Base-by-base conservation (phyloP, 2,113 vertebrate species). In the Climacteris rufus region DNA sequence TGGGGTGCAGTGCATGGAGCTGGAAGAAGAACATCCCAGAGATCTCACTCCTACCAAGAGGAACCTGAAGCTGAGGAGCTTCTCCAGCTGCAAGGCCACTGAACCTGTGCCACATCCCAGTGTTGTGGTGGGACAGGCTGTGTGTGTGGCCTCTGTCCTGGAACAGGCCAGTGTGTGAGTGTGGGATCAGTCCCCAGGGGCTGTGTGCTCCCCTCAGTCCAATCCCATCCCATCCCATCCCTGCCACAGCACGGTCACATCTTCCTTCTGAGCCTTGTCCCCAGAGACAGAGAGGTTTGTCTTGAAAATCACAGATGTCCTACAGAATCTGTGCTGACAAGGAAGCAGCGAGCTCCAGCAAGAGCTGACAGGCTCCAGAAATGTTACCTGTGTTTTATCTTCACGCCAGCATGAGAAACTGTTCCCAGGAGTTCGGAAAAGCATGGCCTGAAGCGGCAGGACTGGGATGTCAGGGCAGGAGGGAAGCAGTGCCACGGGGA, bases 401-500 rank as follows among this genome's bases (percentile, higher is more conserved):
- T 60, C 25, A 44, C 0, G 5, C 53, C 59, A 65, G 50, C 4
- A 0, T 50, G 40, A 59, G 60, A 74, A 92, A 66, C 39, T 45
- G 1, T 53, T 66, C 60, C 76, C 77, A 70, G 45, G 60, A 72
- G 50, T 53, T 49, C 27, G 59, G 40, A 35, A 70, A 53, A 63
- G 9, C 6, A 72, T 71, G 25, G 42, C 37, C 49, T 89, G 59
- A 65, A 86, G 76, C 6, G 1, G 37, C 60, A 37, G 49, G 50
- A 33, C 2, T 4, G 71, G 78, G 85, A 25, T 44, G 20, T 31
- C 7, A 59, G 2, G 35, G 30, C 0, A 0, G 45, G 54, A 71
- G 35, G 56, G 37, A 65, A 53, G 39, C 63, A 33, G 53, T 22
- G 68, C 44, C 27, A 10, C 0, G 0, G 21, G 54, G 37, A 20